These are phyloP conservation scores for Galagoides demidoff DNA, from an alignment of 2,797 vertebrate species.

Conservation along the genomic window DNA sequence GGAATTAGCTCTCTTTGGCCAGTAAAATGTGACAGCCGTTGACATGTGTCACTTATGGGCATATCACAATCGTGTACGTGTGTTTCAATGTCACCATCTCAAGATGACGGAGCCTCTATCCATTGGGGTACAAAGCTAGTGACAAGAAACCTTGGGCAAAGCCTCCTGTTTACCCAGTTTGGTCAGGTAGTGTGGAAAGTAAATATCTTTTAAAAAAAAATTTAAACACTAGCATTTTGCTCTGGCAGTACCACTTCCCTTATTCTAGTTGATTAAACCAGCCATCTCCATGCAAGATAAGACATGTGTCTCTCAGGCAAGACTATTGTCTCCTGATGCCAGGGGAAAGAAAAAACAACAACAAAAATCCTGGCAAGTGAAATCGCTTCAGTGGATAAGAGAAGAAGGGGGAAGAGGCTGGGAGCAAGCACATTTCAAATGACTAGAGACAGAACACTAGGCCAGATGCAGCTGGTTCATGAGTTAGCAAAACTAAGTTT, in stretches of 20 bases:
- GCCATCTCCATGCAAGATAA: not conserved
- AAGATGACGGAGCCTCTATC: not conserved
- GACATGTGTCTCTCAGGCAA: not conserved
- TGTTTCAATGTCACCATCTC: not conserved
- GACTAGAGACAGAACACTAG: not conserved
- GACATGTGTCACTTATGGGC: not conserved
- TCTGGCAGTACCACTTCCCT: not conserved
- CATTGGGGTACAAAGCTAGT: not conserved
- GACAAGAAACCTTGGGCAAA: not conserved
- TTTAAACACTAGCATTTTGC: not conserved
- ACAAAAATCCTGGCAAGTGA: not conserved
- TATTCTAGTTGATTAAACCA: not conserved
- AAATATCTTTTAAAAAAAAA: not conserved
- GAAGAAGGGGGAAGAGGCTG: not conserved
- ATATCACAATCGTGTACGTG: not conserved
- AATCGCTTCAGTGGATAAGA: not conserved
- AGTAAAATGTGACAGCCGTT: not conserved
- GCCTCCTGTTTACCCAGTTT: not conserved
- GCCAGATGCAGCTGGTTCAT: not conserved
- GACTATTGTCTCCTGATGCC: not conserved
- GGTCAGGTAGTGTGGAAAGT: not conserved
- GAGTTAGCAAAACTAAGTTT: constrained; percentile 14
- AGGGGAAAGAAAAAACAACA: not conserved
- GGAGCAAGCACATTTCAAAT: not conserved
- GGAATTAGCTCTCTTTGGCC: not conserved